These are phyloP conservation scores for Leptinotarsa juncta DNA, from an alignment of 2,888 invertebrate species.

Conservation along the genomic window DNA sequence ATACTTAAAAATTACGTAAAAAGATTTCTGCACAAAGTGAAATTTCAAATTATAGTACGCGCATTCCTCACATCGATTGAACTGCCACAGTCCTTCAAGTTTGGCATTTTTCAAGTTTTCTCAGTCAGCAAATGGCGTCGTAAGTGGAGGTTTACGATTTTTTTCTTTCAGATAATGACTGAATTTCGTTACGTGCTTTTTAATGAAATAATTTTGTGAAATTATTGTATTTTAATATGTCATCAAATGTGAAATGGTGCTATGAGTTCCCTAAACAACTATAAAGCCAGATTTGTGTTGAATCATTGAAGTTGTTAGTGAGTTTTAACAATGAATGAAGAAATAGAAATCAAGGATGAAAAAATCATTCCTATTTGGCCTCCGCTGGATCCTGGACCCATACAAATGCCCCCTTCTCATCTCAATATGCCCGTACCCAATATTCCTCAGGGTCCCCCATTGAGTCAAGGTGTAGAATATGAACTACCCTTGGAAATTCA, in stretches of 20 bases:
- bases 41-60: conserved; percentile 39
- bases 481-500: conserved; percentile 75
- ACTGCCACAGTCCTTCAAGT: conserved; percentile 50
- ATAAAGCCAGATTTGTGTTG: conserved; percentile 43
- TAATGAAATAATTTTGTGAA: conserved; percentile 34
- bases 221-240: conserved; percentile 31
- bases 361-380: conserved; percentile 59
- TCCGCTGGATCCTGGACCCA: conserved; percentile 57
- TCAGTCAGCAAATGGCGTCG: conserved; percentile 68
- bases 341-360: conserved; percentile 61
- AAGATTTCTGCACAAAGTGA: neutral
- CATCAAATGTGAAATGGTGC: conserved; percentile 35
- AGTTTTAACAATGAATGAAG: conserved; percentile 64
- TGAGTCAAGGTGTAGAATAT: conserved; percentile 65
- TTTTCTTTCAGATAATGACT: conserved; percentile 62
- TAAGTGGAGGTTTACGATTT: conserved; percentile 64
- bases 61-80: conserved; percentile 33
- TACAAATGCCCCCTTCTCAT: conserved; percentile 59
- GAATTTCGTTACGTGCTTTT: conserved; percentile 57
- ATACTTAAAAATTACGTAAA: neutral
- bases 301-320: conserved; percentile 50
- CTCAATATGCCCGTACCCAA: conserved; percentile 70
- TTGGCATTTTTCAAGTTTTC: conserved; percentile 48
- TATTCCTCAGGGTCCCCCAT: conserved; percentile 71
- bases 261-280: conserved; percentile 29